Conservation (phyloP, 2,888 invertebrate species). For the Agriopis marginaria region DNA sequence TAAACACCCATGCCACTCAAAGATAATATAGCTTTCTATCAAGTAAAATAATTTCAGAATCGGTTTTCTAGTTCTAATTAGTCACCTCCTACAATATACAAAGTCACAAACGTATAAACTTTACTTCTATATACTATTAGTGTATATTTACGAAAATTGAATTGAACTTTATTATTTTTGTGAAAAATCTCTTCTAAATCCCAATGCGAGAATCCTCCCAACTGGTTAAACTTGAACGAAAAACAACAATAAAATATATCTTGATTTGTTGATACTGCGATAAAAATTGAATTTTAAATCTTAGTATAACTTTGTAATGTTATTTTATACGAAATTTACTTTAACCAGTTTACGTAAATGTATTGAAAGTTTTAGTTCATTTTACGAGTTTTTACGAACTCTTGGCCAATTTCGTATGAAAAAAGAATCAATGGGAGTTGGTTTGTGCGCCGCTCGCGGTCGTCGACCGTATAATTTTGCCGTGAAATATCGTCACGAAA, state of each 20-base stretch:
- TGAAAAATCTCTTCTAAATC: constrained; percentile 8
- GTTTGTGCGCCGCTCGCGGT: constrained; percentile 56
- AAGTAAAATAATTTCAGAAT: too few species aligned
- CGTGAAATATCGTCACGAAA: constrained; percentile 73
- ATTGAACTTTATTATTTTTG: not conserved
- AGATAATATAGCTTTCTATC: too few species aligned
- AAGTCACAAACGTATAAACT: too few species aligned
- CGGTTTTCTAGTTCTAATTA: too few species aligned
- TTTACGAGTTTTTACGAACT: constrained; percentile 44
- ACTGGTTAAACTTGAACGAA: constrained; percentile 27
- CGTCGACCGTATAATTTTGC: constrained; percentile 70
- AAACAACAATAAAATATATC: constrained; percentile 29
- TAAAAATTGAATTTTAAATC: constrained; percentile 33
- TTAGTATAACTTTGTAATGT: constrained; percentile 25
- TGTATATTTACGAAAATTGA: not conserved
- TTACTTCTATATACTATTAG: too few species aligned
- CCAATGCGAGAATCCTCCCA: constrained; percentile 19
- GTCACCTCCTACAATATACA: too few species aligned
- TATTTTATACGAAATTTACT: constrained; percentile 26
- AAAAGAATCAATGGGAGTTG: constrained; percentile 49
- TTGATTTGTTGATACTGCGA: constrained; percentile 28
- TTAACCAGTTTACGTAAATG: constrained; percentile 29
- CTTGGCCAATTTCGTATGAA: constrained; percentile 40
- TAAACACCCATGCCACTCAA: too few species aligned
- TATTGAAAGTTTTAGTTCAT: constrained; percentile 40